A percentile compares a stretch with the other conserved stretches of the same genome.
These are phyloP conservation scores for Epinephelus lanceolatus DNA, from an alignment of 2,113 vertebrate genomes.

Conservation along the genomic window DNA sequence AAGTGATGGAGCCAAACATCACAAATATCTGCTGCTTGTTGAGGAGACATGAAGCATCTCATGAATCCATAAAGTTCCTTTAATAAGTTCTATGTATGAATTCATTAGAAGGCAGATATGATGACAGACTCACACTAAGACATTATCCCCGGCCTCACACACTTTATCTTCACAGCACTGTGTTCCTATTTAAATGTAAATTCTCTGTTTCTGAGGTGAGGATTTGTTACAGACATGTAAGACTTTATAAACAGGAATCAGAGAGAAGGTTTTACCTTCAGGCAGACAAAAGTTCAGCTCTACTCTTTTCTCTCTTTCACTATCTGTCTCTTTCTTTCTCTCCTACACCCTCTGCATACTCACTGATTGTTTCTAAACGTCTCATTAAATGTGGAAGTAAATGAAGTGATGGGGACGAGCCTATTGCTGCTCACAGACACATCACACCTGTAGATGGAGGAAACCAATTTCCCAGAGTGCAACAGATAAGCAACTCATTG, in stretches of 20 bases:
- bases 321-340: not conserved
- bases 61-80: not conserved
- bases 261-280: not conserved
- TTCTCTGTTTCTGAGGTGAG: conserved; percentile 10
- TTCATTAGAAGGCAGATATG: not conserved
- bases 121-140: not conserved
- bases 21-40: not conserved
- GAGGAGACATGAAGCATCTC: not conserved
- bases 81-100: not conserved
- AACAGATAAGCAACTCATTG: conserved; percentile 7
- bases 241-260: conserved; percentile 17
- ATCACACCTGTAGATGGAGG: conserved; percentile 26
- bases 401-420: conserved; percentile 21
- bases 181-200: conserved; percentile 49
- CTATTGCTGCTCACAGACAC: conserved; percentile 10
- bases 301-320: not conserved
- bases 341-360: not conserved
- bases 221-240: conserved; percentile 20
- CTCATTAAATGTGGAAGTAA: conserved; percentile 27
- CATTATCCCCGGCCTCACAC: conserved; percentile 7
- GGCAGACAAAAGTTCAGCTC: not conserved
- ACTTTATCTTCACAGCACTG: conserved; percentile 10
- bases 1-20: not conserved
- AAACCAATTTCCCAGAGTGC: conserved; percentile 36
- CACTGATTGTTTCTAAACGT: conserved; percentile 21